A percentile compares a stretch with the other conserved stretches of the same genome.
Evolutionary conservation across 2,797 vertebrate genomes (phyloP).

Genomic region (Poliocrania exsul): DNA sequence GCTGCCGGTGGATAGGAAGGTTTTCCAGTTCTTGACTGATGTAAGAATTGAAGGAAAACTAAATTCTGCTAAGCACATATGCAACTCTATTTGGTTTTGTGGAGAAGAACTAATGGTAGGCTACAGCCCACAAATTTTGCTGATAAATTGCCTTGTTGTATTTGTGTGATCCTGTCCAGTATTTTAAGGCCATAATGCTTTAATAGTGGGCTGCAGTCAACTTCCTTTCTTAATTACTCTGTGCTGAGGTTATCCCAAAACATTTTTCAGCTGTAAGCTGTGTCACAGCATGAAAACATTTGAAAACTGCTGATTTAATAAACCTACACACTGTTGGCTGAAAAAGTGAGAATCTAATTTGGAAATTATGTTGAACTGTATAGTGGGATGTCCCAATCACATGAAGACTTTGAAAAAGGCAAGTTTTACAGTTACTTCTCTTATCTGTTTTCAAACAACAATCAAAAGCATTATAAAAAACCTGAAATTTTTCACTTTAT

Average conservation of each 20-base stretch:
- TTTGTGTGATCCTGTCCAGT: background rate
- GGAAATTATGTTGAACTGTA: background rate
- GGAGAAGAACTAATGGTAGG: background rate
- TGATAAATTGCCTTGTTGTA: background rate
- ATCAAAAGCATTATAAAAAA: background rate
- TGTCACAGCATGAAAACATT: background rate
- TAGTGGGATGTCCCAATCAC: background rate
- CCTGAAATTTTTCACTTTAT: background rate
- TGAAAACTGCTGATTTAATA: background rate
- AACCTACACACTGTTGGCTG: background rate
- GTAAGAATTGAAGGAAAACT: background rate
- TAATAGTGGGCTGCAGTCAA: background rate
- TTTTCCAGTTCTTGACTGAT: background rate
- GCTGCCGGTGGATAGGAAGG: background rate
- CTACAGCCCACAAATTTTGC: background rate
- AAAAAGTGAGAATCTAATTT: conserved; percentile 9
- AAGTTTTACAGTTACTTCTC: background rate
- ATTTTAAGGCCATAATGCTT: background rate
- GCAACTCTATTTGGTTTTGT: background rate
- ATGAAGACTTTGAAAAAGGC: background rate
- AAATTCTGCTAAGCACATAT: background rate
- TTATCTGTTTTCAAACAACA: background rate
- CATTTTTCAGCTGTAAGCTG: background rate
- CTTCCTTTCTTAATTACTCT: background rate
- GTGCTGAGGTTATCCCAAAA: background rate